phyloP scores from a whole-genome alignment of 2,888 invertebrate species.

The Rhogogaster chlorosoma region DNA sequence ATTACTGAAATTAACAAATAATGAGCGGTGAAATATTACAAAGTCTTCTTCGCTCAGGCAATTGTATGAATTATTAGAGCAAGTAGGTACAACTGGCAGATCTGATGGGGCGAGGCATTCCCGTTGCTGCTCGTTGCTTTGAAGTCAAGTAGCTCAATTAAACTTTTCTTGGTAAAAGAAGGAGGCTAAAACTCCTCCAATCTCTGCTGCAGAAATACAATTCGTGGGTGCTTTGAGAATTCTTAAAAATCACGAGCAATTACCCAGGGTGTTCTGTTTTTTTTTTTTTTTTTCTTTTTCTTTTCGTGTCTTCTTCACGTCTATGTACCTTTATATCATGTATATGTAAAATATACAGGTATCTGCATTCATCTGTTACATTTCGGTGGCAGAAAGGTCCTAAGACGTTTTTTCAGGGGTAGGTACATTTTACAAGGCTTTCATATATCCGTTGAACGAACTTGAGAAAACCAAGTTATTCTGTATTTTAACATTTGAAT shows the following conservation, averaged over 20 bases:
- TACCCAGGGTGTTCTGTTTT: background rate
- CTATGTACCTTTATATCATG: background rate
- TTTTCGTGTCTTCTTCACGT: background rate
- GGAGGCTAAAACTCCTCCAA: conserved; percentile 22
- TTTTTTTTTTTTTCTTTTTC: background rate
- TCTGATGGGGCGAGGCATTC: background rate
- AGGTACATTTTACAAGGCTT: background rate
- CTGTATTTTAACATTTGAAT: background rate
- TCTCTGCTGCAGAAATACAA: conserved; percentile 40
- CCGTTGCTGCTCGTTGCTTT: conserved; percentile 21
- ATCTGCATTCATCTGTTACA: conserved; percentile 12
- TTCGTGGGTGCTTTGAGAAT: conserved; percentile 21
- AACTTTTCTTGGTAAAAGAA: conserved; percentile 38
- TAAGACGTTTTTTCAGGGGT: background rate
- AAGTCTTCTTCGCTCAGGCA: conserved; percentile 18
- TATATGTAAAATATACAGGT: background rate
- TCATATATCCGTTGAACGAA: background rate
- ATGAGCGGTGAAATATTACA: conserved; percentile 38
- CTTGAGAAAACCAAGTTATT: conserved; percentile 27
- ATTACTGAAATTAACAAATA: conserved; percentile 36
- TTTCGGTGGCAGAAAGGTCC: background rate
- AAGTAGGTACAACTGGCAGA: background rate
- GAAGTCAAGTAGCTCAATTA: conserved; percentile 46
- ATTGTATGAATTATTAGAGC: conserved; percentile 41
- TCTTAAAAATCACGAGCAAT: conserved; percentile 34